Evolutionary conservation across 2,888 invertebrate species (phyloP).

Genomic region (Zygothrica quintamaculata): DNA sequence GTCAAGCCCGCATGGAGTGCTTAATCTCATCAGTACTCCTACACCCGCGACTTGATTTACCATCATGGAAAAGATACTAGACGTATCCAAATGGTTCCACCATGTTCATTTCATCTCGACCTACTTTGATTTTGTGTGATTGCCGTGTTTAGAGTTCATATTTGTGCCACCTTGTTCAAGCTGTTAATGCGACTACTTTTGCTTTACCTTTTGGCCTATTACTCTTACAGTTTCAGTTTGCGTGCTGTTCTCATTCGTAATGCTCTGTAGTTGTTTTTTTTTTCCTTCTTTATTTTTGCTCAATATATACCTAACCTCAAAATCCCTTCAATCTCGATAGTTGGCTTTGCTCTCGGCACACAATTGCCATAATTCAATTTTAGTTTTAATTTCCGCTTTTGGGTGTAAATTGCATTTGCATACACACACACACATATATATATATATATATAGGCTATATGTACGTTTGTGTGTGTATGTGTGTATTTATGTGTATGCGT

Average conservation of each 20-base stretch:
- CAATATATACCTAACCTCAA: neutral
- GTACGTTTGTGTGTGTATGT: neutral
- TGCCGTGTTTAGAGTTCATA: conserved; percentile 53
- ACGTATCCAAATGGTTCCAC: conserved; percentile 8
- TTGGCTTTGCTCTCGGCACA: conserved; percentile 32
- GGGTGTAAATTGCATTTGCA: conserved; percentile 74
- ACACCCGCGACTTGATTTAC: conserved; percentile 44
- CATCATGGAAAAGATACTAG: conserved; percentile 18
- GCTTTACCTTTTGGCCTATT: conserved; percentile 11
- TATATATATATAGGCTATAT: neutral
- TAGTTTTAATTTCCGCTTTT: conserved; percentile 80
- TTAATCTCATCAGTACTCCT: conserved; percentile 5
- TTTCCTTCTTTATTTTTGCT: neutral
- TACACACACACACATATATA: conserved; percentile 26
- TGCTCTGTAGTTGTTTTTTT: neutral
- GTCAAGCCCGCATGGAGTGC: neutral
- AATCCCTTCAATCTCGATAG: conserved; percentile 28
- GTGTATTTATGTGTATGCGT: conserved; percentile 14
- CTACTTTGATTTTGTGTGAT: conserved; percentile 59
- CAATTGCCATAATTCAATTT: conserved; percentile 81
- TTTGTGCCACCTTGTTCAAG: conserved; percentile 32
- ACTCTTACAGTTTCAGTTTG: conserved; percentile 33
- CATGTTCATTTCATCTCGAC: conserved; percentile 43
- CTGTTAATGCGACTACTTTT: conserved; percentile 37
- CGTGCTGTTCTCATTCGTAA: conserved; percentile 23